Percentiles rank a stretch among this genome's conserved stretches.
phyloP scores from a whole-genome alignment of 2,113 vertebrate genomes.

The Ammospiza caudacuta region DNA sequence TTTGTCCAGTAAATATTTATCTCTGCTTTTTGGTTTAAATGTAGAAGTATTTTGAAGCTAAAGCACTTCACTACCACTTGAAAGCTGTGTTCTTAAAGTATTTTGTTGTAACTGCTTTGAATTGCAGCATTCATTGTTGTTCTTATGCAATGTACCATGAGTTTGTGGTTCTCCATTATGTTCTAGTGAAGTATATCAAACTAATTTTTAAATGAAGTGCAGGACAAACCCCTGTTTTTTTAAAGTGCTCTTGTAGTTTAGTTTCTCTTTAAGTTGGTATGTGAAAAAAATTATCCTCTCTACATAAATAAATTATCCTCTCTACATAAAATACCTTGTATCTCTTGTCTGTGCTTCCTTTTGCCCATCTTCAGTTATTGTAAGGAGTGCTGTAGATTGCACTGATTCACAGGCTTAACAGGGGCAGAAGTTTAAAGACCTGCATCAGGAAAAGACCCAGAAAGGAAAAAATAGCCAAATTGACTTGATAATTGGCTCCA shows the following conservation, averaged over 20 bases:
- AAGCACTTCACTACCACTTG: neutral
- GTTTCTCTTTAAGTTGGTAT: neutral
- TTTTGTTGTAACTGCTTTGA: neutral
- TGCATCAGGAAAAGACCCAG: constrained; percentile 2
- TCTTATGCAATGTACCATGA: neutral
- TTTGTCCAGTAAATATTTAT: neutral
- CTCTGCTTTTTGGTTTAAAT: neutral
- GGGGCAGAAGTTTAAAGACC: constrained; percentile 51
- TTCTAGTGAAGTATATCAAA: neutral
- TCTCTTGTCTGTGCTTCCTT: constrained; percentile 29
- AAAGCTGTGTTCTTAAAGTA: neutral
- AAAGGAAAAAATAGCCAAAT: constrained; percentile 29
- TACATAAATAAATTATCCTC: neutral
- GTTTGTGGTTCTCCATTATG: neutral
- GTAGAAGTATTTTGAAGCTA: neutral
- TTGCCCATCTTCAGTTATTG: constrained; percentile 41
- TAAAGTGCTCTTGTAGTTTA: neutral
- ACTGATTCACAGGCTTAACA: constrained; percentile 27
- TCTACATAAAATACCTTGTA: neutral
- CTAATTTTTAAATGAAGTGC: neutral
- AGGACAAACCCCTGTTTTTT: neutral
- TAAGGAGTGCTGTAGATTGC: constrained; percentile 17
- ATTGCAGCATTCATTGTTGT: neutral
- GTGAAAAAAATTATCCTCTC: neutral
- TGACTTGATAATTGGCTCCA: constrained; percentile 60